phyloP scores from a whole-genome alignment of 2,113 vertebrate genomes.

The Pluvialis apricaria region DNA sequence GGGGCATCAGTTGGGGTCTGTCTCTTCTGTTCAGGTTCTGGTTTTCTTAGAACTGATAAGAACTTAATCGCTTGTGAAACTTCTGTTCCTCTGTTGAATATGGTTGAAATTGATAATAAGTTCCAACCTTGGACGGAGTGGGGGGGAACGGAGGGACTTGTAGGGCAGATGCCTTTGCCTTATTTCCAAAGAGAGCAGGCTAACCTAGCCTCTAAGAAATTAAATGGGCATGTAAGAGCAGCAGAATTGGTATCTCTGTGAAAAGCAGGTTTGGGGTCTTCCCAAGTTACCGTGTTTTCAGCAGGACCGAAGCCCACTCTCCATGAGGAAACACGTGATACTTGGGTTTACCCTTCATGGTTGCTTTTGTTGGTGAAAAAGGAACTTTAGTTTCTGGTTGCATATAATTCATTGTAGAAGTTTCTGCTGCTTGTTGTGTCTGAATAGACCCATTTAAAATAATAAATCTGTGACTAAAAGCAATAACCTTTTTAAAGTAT shows the following conservation, averaged over 20 bases:
- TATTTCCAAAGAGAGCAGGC: not conserved
- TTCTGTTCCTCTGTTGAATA: conserved; percentile 1
- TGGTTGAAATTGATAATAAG: conserved; percentile 23
- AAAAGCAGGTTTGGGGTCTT: not conserved
- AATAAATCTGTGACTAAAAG: not conserved
- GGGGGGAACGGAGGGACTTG: not conserved
- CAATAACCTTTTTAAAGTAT: not conserved
- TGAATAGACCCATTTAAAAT: not conserved
- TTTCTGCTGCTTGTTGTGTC: not conserved
- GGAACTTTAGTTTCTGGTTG: not conserved
- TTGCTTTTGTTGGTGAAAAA: not conserved
- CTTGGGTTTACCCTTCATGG: not conserved
- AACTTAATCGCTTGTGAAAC: conserved; percentile 2
- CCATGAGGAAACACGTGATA: not conserved
- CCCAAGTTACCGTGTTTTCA: not conserved
- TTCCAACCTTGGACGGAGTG: not conserved
- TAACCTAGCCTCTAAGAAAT: not conserved
- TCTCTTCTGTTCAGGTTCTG: not conserved
- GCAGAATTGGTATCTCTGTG: not conserved
- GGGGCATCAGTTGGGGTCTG: not conserved
- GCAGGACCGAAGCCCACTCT: not conserved
- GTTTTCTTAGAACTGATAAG: conserved; percentile 20
- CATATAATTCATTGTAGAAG: not conserved
- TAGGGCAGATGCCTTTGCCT: not conserved
- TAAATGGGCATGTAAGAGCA: not conserved